These are phyloP conservation scores for Odontesthes bonariensis DNA, from an alignment of 2,113 vertebrate species.

Conservation along the genomic window DNA sequence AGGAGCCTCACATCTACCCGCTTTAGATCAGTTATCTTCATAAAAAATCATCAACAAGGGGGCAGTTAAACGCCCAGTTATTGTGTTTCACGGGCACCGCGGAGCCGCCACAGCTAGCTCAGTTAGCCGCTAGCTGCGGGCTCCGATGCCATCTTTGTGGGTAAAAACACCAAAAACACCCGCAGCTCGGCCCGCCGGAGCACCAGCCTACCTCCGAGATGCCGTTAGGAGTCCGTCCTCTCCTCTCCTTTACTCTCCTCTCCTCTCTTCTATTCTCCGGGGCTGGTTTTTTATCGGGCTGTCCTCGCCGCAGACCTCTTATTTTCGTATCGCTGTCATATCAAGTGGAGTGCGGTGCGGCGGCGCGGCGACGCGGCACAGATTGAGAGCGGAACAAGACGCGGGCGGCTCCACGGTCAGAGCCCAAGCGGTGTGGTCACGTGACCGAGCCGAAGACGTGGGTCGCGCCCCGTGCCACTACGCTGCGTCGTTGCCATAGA, in stretches of 20 bases:
- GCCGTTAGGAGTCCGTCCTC: neutral
- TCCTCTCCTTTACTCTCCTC: neutral
- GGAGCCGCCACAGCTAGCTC: neutral
- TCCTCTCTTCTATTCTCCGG: neutral
- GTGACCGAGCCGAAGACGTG: conserved; percentile 24
- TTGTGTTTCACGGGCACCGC: neutral
- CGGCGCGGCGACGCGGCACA: neutral
- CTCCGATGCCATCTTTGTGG: conserved; percentile 35
- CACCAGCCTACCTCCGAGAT: conserved; percentile 41
- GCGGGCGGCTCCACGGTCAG: neutral
- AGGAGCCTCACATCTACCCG: too few species aligned
- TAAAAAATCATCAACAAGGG: too few species aligned
- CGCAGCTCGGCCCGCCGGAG: neutral
- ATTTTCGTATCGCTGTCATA: conserved; percentile 31
- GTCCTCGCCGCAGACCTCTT: conserved; percentile 10
- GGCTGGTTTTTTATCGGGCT: neutral
- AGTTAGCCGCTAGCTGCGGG: conserved; percentile 33
- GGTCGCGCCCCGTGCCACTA: neutral
- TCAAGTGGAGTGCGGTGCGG: neutral
- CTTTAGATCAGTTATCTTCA: too few species aligned
- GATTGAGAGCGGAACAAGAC: conserved; percentile 1
- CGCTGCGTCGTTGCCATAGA: conserved; percentile 41
- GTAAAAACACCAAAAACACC: neutral
- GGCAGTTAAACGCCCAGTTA: neutral
- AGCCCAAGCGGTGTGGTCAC: conserved; percentile 43